These are phyloP conservation scores for Pteruthius melanotis DNA, from an alignment of 2,113 vertebrate genomes.

Conservation along the genomic window DNA sequence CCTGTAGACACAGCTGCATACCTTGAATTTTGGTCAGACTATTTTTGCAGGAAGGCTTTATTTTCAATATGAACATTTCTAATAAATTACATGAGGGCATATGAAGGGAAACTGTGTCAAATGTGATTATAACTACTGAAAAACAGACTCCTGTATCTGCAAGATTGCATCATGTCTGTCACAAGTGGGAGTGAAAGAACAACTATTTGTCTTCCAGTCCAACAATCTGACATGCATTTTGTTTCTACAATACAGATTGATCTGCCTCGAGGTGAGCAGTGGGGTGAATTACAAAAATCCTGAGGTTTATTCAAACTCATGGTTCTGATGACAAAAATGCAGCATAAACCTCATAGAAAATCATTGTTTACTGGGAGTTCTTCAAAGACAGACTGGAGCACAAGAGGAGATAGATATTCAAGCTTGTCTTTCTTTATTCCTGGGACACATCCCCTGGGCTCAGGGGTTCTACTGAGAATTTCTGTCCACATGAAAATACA, in stretches of 20 bases:
- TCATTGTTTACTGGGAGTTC: background rate
- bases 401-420: background rate
- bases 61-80: background rate
- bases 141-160: background rate
- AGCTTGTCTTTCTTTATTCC: background rate
- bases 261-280: background rate
- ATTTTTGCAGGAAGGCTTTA: background rate
- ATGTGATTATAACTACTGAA: background rate
- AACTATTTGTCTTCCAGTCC: background rate
- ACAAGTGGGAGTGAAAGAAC: background rate
- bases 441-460: background rate
- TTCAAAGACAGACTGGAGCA: background rate
- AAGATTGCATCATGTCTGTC: background rate
- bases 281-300: background rate
- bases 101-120: background rate
- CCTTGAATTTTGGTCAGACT: background rate
- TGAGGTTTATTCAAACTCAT: background rate
- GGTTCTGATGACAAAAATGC: background rate
- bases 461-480: background rate
- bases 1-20: background rate
- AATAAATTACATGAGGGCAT: background rate
- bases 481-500: background rate
- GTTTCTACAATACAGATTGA: background rate
- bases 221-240: background rate
- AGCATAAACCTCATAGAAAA: background rate